Evolutionary conservation across 2,113 vertebrate genomes (phyloP).

Genomic region (Chlorodrepanis virens): DNA sequence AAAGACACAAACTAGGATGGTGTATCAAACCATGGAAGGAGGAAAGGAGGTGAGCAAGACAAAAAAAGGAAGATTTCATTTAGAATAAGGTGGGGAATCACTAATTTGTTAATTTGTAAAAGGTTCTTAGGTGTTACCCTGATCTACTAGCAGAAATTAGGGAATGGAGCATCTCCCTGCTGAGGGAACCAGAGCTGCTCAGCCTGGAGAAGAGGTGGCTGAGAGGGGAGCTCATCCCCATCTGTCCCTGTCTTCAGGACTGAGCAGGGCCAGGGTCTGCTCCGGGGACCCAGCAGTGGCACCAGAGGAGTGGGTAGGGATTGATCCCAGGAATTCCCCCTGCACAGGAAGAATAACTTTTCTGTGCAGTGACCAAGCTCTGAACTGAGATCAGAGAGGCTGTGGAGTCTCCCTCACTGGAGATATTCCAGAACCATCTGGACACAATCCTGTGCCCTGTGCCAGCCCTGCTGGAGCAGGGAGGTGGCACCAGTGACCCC

Average conservation of each 20-base stretch:
- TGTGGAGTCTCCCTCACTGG: not conserved
- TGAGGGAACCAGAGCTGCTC: not conserved
- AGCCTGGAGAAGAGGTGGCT: not conserved
- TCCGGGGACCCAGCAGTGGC: not conserved
- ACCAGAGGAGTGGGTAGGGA: not conserved
- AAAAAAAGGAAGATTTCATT: not conserved
- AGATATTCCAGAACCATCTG: not conserved
- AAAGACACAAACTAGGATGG: not conserved
- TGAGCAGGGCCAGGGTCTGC: not conserved
- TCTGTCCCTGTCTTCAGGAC: not conserved
- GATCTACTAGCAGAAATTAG: not conserved
- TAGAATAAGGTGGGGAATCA: not conserved
- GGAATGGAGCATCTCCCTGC: not conserved
- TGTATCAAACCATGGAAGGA: not conserved
- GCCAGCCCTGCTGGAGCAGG: not conserved
- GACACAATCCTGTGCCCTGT: not conserved
- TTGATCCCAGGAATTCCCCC: not conserved
- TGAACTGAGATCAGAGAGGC: not conserved
- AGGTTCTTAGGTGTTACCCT: not conserved
- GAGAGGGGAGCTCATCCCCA: not conserved
- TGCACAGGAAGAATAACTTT: not conserved
- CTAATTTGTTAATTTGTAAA: not conserved
- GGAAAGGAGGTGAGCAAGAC: fast-evolving
- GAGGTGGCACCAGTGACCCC: not conserved
- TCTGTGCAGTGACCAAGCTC: not conserved